Conservation (phyloP, 1,140 invertebrate species). For the Caenorhabditis briggsae region DNA sequence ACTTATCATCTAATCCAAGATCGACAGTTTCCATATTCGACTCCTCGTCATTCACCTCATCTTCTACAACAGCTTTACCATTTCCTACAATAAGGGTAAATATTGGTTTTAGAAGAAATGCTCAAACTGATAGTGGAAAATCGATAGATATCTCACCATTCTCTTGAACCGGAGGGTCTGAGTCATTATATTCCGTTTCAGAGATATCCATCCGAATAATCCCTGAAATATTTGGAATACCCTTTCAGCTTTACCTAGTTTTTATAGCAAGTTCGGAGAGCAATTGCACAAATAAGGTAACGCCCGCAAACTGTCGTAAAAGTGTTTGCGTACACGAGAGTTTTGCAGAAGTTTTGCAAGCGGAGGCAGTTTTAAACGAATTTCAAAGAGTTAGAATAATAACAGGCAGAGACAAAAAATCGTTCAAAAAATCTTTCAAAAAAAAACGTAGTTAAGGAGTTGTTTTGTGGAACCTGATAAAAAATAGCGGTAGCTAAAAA, state of each 20-base stretch:
- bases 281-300: neutral
- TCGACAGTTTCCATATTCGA: slow-evolving; percentile 45
- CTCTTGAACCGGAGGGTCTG: slow-evolving; percentile 12
- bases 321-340: slow-evolving; percentile 1
- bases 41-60: slow-evolving; percentile 44
- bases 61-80: slow-evolving; percentile 5
- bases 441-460: too few species aligned
- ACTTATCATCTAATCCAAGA: slow-evolving; percentile 34
- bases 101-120: slow-evolving; percentile 16
- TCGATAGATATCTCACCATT: slow-evolving; percentile 7
- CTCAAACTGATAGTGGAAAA: neutral
- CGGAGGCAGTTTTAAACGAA: too few species aligned
- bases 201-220: slow-evolving; percentile 25
- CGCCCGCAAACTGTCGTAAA: neutral
- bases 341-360: neutral
- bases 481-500: neutral
- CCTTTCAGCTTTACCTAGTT: neutral
- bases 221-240: neutral
- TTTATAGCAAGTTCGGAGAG: neutral
- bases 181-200: slow-evolving; percentile 44
- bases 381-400: too few species aligned
- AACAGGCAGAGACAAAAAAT: too few species aligned
- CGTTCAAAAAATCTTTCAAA: too few species aligned
- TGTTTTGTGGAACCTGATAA: too few species aligned
- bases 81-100: slow-evolving; percentile 19